Conservation (phyloP, 2,797 vertebrate genomes). For the Graptemys geographica region DNA sequence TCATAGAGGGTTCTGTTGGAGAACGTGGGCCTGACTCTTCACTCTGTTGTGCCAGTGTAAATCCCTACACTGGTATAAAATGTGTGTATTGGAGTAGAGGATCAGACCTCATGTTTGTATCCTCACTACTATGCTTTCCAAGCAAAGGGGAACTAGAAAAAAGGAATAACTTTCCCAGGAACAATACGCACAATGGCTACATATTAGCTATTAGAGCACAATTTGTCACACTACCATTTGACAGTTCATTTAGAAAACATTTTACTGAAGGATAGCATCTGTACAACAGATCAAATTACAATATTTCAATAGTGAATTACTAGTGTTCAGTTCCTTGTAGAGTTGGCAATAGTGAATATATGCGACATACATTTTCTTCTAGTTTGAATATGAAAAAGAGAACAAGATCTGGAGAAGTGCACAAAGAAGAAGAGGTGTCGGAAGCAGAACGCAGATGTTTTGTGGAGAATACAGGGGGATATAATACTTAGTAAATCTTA, state of each 20-base stretch:
- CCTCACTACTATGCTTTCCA: not conserved
- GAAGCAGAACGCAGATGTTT: not conserved
- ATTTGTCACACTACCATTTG: not conserved
- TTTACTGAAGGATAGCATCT: not conserved
- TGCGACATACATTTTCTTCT: not conserved
- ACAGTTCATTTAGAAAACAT: not conserved
- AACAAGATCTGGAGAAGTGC: not conserved
- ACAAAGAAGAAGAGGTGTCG: not conserved
- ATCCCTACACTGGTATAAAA: not conserved
- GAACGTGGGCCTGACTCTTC: not conserved
- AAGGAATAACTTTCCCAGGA: not conserved
- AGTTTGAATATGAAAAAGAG: conserved; percentile 2
- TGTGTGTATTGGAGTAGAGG: not conserved
- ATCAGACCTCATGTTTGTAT: not conserved
- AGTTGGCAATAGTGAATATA: not conserved
- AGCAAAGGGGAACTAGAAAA: not conserved
- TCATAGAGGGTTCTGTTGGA: not conserved
- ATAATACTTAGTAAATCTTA: not conserved
- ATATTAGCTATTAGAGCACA: not conserved
- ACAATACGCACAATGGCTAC: not conserved
- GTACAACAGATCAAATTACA: not conserved
- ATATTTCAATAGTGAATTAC: not conserved
- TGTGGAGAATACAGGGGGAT: not conserved
- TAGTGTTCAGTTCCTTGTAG: not conserved
- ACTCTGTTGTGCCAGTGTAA: not conserved